Conservation (phyloP, 53 echinoderm and acorn worm genomes). For the Stichopus horrens region DNA sequence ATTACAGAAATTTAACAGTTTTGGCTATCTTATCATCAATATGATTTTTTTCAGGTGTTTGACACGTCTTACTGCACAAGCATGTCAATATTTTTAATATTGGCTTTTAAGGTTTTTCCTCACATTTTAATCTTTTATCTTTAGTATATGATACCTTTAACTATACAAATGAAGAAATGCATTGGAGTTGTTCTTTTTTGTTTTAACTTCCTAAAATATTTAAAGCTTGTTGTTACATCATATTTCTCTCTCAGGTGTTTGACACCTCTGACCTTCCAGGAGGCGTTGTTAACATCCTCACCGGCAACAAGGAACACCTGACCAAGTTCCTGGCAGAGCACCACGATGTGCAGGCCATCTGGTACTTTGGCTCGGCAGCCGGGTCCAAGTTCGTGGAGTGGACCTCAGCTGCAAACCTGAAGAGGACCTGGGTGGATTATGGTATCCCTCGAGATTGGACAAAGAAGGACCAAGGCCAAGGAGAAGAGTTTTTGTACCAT, state of each 20-base stretch:
- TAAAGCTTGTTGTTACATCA: not conserved
- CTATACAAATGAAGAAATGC: too few relatives aligned
- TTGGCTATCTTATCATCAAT: too few relatives aligned
- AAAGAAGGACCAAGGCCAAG: constrained; percentile 78
- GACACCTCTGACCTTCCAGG: constrained; percentile 97
- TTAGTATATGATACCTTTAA: too few relatives aligned
- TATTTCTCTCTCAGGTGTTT: constrained; percentile 72
- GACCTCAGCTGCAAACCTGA: constrained; percentile 84
- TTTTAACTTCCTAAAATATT: too few relatives aligned
- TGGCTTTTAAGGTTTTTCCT: too few relatives aligned
- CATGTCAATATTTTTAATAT: too few relatives aligned
- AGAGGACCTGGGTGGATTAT: constrained; percentile 98
- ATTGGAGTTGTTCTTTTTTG: too few relatives aligned
- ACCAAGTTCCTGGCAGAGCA: constrained; percentile 91
- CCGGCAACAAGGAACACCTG: constrained; percentile 80
- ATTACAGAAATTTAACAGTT: too few relatives aligned
- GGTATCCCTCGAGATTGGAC: constrained; percentile 85
- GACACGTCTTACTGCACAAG: too few relatives aligned
- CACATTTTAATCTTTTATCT: too few relatives aligned
- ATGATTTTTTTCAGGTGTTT: too few relatives aligned
- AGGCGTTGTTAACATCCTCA: constrained; percentile 97
- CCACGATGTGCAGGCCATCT: constrained; percentile 94
- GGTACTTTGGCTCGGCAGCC: constrained; percentile 90
- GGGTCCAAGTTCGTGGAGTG: constrained; percentile 98
- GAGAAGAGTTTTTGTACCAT: constrained; percentile 97